phyloP scores from a whole-genome alignment of 2,113 vertebrate species.

The Tinamus guttatus region DNA sequence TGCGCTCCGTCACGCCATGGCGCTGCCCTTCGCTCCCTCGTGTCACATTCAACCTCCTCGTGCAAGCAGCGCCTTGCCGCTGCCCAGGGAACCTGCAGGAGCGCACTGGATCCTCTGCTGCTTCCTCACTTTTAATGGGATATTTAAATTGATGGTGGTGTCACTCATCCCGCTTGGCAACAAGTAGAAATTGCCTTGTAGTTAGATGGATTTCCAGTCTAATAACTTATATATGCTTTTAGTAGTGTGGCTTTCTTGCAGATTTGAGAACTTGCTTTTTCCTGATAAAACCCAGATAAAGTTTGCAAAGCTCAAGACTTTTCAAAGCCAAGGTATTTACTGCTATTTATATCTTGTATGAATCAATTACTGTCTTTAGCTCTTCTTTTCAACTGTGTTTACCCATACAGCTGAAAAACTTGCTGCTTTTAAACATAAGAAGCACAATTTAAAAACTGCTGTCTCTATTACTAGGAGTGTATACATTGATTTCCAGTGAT shows the following conservation, averaged over 20 bases:
- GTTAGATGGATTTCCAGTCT: background rate
- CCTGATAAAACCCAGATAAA: slow-evolving; percentile 21
- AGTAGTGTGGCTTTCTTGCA: background rate
- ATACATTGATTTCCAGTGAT: background rate
- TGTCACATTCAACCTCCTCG: too few relatives aligned
- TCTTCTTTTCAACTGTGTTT: background rate
- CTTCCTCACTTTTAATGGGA: background rate
- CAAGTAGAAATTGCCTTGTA: background rate
- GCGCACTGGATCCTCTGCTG: background rate
- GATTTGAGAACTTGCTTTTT: slow-evolving; percentile 29
- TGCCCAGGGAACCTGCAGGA: background rate
- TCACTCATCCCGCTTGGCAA: background rate
- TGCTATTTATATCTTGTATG: background rate
- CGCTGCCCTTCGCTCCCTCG: too few relatives aligned
- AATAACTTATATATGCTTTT: background rate
- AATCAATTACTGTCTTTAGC: background rate
- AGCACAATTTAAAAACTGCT: background rate
- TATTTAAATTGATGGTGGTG: background rate
- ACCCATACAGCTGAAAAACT: background rate
- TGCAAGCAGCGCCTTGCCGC: too few relatives aligned
- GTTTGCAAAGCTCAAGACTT: slow-evolving; percentile 14
- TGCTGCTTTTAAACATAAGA: background rate
- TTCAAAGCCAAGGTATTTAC: slow-evolving; percentile 44
- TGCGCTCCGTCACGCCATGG: too few relatives aligned
- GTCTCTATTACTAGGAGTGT: background rate